Percentiles rank a stretch among this genome's conserved stretches.
Conservation (phyloP, 2,797 vertebrate genomes). For the Leucoraja ocellata region DNA sequence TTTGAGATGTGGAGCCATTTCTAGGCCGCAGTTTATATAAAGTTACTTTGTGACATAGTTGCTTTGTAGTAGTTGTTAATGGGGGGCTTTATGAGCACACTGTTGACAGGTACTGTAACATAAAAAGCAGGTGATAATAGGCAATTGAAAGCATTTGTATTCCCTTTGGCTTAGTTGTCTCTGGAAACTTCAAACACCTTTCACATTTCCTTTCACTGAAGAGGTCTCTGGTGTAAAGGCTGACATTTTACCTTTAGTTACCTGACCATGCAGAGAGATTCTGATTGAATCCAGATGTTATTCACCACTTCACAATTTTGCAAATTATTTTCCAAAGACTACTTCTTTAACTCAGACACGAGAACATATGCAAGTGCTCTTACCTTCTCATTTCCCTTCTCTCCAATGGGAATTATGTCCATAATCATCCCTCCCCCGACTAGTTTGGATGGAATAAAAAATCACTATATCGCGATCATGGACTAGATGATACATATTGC, state of each 20-base stretch:
- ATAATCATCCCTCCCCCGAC: background rate
- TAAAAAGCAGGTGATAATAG: constrained; percentile 14
- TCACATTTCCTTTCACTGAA: background rate
- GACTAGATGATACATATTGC: background rate
- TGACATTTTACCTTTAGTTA: constrained; percentile 32
- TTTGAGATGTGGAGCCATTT: too few species aligned
- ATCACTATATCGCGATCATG: background rate
- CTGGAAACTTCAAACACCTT: background rate
- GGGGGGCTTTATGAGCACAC: background rate
- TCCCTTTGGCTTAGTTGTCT: background rate
- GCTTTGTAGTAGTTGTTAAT: constrained; percentile 23
- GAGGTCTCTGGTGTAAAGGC: background rate
- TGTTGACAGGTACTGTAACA: background rate
- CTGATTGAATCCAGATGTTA: constrained; percentile 28
- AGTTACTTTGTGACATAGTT: background rate
- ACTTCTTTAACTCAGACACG: background rate
- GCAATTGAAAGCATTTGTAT: constrained; percentile 9
- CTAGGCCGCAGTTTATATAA: background rate
- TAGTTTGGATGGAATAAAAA: background rate
- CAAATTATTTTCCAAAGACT: background rate
- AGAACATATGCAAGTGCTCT: background rate
- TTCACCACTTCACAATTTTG: background rate
- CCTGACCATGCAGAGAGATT: constrained; percentile 5
- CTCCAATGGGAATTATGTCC: background rate
- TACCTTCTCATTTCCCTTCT: background rate